phyloP scores from a whole-genome alignment of 2,888 invertebrate species.

The Hartigia nigra region DNA sequence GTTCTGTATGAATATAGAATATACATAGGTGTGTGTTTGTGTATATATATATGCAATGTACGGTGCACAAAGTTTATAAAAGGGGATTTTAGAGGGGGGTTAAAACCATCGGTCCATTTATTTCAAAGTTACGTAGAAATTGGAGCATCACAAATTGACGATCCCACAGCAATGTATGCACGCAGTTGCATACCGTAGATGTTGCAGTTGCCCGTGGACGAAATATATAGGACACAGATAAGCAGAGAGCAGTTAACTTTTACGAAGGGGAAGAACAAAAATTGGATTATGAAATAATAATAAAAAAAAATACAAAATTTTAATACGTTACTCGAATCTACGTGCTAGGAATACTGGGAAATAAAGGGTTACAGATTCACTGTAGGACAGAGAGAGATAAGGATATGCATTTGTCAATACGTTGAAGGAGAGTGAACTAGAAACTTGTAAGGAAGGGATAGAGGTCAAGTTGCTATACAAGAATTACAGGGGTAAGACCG shows the following conservation, averaged over 20 bases:
- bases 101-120: neutral
- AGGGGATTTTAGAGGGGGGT: too few relatives aligned
- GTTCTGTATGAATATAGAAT: neutral
- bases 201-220: neutral
- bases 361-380: neutral
- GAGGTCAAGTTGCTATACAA: neutral
- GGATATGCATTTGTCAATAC: neutral
- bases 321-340: neutral
- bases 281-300: conserved; percentile 14
- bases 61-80: neutral
- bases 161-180: neutral
- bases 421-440: neutral
- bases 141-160: neutral
- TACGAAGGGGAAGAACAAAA: conserved; percentile 8
- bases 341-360: neutral
- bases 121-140: neutral
- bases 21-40: too few relatives aligned
- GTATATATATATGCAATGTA: neutral
- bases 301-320: conserved; percentile 13
- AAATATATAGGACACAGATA: neutral
- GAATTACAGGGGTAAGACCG: neutral
- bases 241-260: neutral
- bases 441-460: neutral
- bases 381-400: neutral
- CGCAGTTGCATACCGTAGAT: neutral